Percentiles rank a stretch among this genome's conserved stretches.
phyloP scores from a whole-genome alignment of 2,113 vertebrate genomes.

The Prunella himalayana region DNA sequence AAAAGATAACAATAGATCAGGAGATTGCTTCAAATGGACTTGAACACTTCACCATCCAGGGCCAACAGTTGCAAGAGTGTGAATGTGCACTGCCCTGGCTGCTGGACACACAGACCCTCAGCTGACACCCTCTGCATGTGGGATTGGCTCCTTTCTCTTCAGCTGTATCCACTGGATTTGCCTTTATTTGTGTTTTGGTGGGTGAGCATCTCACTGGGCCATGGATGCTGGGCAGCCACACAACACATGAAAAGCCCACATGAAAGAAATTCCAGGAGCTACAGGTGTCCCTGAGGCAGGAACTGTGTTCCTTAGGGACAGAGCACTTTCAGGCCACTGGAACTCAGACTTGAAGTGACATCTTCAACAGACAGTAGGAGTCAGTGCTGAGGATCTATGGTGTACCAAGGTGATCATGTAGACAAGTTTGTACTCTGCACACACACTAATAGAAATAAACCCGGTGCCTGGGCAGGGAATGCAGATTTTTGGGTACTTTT shows the following conservation, averaged over 20 bases:
- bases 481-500: not conserved
- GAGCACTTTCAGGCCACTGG: accelerated
- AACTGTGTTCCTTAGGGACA: not conserved
- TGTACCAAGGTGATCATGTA: not conserved
- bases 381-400: not conserved
- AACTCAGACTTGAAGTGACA: not conserved
- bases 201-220: not conserved
- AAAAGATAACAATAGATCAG: not conserved
- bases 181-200: not conserved
- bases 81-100: not conserved
- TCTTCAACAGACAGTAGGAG: not conserved
- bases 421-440: not conserved
- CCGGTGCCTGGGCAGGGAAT: not conserved
- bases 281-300: accelerated
- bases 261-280: not conserved
- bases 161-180: not conserved
- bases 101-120: not conserved
- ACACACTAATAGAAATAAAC: not conserved
- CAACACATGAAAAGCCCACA: not conserved
- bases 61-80: not conserved
- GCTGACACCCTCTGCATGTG: not conserved
- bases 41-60: not conserved
- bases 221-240: not conserved
- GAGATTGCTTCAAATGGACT: not conserved
- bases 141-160: not conserved